Evolutionary conservation across 2,113 vertebrate genomes (phyloP).

Genomic region (Emydura subglobosa): DNA sequence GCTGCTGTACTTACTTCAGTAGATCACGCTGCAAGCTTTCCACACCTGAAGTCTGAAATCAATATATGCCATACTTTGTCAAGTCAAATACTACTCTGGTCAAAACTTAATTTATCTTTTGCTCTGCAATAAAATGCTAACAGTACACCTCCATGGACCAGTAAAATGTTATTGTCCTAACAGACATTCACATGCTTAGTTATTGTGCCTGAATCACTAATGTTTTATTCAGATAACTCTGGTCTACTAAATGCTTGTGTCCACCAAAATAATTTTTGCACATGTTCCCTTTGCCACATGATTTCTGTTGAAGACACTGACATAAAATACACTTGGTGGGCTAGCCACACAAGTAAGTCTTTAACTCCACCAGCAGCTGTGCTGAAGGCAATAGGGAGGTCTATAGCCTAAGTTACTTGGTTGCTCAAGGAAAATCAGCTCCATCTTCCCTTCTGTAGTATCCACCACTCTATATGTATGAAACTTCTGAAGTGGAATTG

Average conservation of each 20-base stretch:
- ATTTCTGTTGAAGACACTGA: not conserved
- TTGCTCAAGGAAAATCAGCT: not conserved
- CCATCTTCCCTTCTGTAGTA: not conserved
- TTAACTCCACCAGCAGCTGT: not conserved
- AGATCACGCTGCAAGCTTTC: not conserved
- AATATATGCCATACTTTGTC: not conserved
- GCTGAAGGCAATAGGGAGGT: not conserved
- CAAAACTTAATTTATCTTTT: not conserved
- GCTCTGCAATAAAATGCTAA: not conserved
- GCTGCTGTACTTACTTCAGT: not conserved
- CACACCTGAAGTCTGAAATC: not conserved
- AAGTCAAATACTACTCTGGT: not conserved
- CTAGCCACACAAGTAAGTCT: rapidly evolving
- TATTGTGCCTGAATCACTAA: not conserved
- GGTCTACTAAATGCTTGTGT: not conserved
- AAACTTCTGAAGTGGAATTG: not conserved
- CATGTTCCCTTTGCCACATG: not conserved
- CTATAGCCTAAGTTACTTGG: rapidly evolving
- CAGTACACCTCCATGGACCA: not conserved
- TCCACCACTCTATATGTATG: not conserved
- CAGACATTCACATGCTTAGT: not conserved
- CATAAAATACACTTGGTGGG: rapidly evolving
- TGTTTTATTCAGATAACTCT: not conserved
- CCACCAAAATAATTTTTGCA: not conserved
- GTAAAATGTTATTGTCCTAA: not conserved